phyloP scores from a whole-genome alignment of 2,797 vertebrate genomes.

The Propithecus perrieri region DNA sequence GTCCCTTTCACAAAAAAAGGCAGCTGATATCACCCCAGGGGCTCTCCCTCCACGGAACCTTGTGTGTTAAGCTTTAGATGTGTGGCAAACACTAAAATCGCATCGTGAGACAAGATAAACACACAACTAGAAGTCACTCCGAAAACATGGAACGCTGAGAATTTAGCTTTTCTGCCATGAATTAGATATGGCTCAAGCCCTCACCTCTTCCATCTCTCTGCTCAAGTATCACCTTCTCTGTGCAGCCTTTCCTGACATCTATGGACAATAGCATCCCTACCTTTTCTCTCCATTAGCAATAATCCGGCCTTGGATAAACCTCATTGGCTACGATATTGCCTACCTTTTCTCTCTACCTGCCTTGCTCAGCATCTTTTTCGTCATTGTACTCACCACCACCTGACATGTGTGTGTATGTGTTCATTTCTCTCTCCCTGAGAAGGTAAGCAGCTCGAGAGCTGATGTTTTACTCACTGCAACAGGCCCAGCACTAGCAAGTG shows the following conservation, averaged over 20 bases:
- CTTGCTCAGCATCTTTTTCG: background rate
- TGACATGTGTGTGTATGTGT: background rate
- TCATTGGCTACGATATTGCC: too few species aligned
- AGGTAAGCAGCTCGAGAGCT: background rate
- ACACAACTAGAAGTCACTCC: background rate
- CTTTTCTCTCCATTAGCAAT: background rate
- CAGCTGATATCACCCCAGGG: background rate
- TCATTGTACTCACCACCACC: background rate
- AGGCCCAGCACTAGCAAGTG: background rate
- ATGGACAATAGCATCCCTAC: rapidly evolving
- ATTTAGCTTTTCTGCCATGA: background rate
- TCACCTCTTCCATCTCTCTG: background rate
- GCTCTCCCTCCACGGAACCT: background rate
- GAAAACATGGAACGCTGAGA: background rate
- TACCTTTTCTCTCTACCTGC: background rate
- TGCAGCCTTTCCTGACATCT: background rate
- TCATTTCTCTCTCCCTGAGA: background rate
- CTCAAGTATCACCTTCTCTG: background rate
- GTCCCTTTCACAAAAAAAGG: background rate
- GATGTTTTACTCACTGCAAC: background rate
- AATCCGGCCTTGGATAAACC: too few species aligned
- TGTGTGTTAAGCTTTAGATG: background rate
- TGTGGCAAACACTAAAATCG: background rate
- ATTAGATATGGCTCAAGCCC: background rate
- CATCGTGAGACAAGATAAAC: background rate